Base-by-base conservation (phyloP, 1,140 invertebrate genomes). In the Mactra quadrangularis region DNA sequence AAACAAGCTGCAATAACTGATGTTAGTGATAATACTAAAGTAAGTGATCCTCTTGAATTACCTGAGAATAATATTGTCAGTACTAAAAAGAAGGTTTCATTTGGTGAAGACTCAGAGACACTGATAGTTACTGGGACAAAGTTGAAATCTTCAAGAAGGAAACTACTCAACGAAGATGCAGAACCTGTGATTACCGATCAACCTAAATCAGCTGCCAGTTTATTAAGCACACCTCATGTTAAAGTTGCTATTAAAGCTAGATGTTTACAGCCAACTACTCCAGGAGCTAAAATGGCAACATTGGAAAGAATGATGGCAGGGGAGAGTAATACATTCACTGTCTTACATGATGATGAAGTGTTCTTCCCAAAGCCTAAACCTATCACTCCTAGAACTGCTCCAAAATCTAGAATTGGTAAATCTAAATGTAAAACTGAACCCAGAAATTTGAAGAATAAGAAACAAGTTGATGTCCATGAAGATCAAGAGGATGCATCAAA, bases 301-400 rank as follows among this genome's bases (percentile, higher is more conserved):
- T 27, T 74, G 38, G 59, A 82, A 27, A n/a, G 50, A 22, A 41
- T 82, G 17, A 82, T 82, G n/a, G 79, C 33, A 11, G 53, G 70
- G 27, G n/a, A n/a, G n/a, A n/a, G n/a, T n/a, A 66, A 82, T 13
- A 45, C 7, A n/a, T 55, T 55, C 19, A 50, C 45, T 1, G 64
- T 68, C 17, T 15, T 41, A 15, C 38, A 6, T 41, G 38, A 41
- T 41, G 38, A 41, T 6, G 38, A 15, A 41, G 57, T 50, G n/a
- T 13, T 47, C 17, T 75, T 75, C 55, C 79, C 79, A 38, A 29
- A 41, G 19, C 29, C 29, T 1, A 72, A 66, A 45, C 79, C 70
- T 22, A 50, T 74, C 9, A 82, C 70, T 35, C 79, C 50, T 15
- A 47, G n/a, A 66, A 70, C 64, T 13, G 29, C 4, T 22, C 19